These are phyloP conservation scores for Nannobrachium achirus DNA, from an alignment of 2,113 vertebrate species.

Conservation along the genomic window DNA sequence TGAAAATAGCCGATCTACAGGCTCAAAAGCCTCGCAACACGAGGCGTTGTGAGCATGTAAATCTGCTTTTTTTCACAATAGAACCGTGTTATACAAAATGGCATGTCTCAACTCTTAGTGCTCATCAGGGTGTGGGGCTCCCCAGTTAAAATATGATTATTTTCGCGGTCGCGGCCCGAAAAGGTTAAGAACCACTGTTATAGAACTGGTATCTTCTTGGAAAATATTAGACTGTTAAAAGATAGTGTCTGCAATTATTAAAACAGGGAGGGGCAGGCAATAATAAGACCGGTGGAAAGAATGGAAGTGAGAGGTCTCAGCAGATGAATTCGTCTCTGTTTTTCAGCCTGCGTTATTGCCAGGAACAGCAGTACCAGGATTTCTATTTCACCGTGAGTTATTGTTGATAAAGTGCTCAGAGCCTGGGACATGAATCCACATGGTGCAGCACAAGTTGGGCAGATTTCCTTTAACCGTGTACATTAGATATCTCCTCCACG, in stretches of 20 bases:
- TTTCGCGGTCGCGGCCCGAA: too few relatives aligned
- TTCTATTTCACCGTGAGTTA: constrained; percentile 57
- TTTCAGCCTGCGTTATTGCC: constrained; percentile 57
- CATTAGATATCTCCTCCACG: constrained; percentile 69
- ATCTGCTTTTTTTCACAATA: too few relatives aligned
- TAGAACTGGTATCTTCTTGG: constrained; percentile 26
- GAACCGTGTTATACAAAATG: too few relatives aligned
- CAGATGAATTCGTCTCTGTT: constrained; percentile 54
- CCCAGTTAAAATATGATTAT: too few relatives aligned
- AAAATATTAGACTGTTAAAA: constrained; percentile 52
- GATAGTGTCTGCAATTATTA: constrained; percentile 56
- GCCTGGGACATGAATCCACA: constrained; percentile 58
- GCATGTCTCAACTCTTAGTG: too few relatives aligned
- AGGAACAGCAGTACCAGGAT: constrained; percentile 63
- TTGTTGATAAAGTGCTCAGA: constrained; percentile 59
- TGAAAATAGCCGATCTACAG: too few relatives aligned
- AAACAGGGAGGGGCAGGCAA: constrained; percentile 52
- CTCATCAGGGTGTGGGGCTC: too few relatives aligned
- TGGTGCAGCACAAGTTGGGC: constrained; percentile 55
- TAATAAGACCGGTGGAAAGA: constrained; percentile 56
- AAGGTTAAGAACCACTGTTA: too few relatives aligned
- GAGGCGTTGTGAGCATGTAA: too few relatives aligned
- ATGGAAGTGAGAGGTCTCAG: constrained; percentile 59
- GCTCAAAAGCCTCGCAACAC: too few relatives aligned
- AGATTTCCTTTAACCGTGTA: constrained; percentile 59